Evolutionary conservation across 1,140 invertebrate species (phyloP), one percentile per base, ranked within the genome.

Genomic region (Brachionus sp.): DNA sequence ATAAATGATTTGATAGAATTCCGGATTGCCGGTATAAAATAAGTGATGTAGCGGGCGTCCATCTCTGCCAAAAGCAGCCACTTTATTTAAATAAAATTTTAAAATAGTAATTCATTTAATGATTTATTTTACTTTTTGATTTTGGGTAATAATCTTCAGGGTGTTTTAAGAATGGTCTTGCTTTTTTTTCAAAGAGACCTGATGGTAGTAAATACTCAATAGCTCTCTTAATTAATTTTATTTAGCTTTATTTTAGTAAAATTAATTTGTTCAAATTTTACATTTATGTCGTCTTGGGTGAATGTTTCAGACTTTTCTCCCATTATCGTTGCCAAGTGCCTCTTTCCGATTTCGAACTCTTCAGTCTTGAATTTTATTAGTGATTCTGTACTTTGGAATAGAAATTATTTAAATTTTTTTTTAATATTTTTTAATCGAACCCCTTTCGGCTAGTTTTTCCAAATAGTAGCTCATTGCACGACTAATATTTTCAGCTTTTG

Each of bases 261-360:
- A 75, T 33, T 35, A 50, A 66, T n/a, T 83, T 35, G 77, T 77
- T 16, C 35, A 82, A 13, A 75, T 84, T 88, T 90, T 91, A 95
- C 94, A 90, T 97, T 91, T 13, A 98, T 91, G 88, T 97, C 93
- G 84, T 92, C 90, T 88, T 97, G 93, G 0, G 93, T 94, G 87
- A 98, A 94, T 9, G 91, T 92, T 84, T 95, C 93, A 1, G 93
- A 92, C 91, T 98, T 93, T 88, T 93, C 92, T 2, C 96, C 95
- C 97, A 99, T 99, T 91, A 99, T 98, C 88, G 98, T 98, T 5
- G 97, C 97, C 77, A 99, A 91, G 90, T 99, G 95, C 29, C 95
- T 90, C 88, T 94, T 95, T 10, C 97, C 97, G 86, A 96, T 92
- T 86, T 95, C 92, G 89, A 93, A 99, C 85, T 96, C 93, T 82